These are phyloP conservation scores for Watsonalla binaria DNA, from an alignment of 2,888 invertebrate species.

Conservation along the genomic window DNA sequence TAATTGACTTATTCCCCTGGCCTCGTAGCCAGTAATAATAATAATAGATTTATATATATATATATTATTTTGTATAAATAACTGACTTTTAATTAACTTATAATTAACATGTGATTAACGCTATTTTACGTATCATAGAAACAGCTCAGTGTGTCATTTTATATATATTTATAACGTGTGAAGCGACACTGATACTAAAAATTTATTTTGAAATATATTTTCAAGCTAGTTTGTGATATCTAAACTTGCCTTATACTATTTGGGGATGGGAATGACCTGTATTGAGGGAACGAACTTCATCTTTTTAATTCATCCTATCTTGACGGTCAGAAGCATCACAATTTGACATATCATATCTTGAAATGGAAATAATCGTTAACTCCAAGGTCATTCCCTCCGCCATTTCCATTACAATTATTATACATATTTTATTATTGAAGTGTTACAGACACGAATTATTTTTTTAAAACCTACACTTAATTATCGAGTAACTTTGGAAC, in stretches of 20 bases:
- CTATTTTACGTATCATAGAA: constrained; percentile 73
- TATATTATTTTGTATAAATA: constrained; percentile 58
- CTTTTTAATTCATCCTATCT: not conserved
- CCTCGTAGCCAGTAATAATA: constrained; percentile 18
- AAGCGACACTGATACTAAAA: constrained; percentile 74
- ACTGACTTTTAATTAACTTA: constrained; percentile 58
- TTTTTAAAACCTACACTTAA: constrained; percentile 17
- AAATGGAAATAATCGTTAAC: not conserved
- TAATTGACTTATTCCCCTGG: constrained; percentile 7
- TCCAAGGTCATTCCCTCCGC: constrained; percentile 33
- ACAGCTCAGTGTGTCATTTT: constrained; percentile 64
- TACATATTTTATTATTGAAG: constrained; percentile 35
- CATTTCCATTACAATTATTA: constrained; percentile 36
- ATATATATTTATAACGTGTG: constrained; percentile 37
- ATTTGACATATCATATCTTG: not conserved
- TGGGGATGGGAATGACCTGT: constrained; percentile 29
- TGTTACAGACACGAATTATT: constrained; percentile 58
- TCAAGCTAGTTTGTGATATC: constrained; percentile 70
- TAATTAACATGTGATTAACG: constrained; percentile 67
- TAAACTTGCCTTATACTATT: constrained; percentile 57
- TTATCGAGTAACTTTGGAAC: constrained; percentile 24
- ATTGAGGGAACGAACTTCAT: not conserved
- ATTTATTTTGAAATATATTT: constrained; percentile 53
- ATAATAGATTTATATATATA: constrained; percentile 21
- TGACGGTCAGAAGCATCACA: no score